Evolutionary conservation across 2,888 invertebrate genomes (phyloP).

Genomic region (Dicycla oo): DNA sequence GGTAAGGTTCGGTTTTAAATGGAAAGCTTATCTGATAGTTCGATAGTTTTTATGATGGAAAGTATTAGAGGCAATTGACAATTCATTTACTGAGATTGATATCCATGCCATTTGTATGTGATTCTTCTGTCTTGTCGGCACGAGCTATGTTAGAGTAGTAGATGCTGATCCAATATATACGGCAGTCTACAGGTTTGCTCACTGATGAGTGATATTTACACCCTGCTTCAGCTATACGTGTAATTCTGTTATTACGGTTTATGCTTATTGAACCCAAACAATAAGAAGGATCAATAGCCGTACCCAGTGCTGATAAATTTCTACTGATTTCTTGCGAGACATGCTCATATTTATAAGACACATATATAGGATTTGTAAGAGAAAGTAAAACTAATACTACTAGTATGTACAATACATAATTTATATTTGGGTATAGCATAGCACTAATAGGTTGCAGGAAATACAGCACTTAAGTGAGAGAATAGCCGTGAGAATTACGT

Average conservation of each 20-base stretch:
- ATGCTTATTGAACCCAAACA: background rate
- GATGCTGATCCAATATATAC: background rate
- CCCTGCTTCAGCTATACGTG: too few relatives aligned
- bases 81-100: conserved; percentile 38
- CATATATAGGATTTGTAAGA: background rate
- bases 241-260: background rate
- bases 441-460: too few relatives aligned
- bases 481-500: background rate
- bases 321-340: background rate
- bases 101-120: conserved; percentile 28
- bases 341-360: background rate
- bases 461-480: background rate
- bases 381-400: background rate
- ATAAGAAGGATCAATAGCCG: background rate
- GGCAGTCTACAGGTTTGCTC: background rate
- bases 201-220: too few relatives aligned
- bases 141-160: background rate
- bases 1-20: conserved; percentile 35
- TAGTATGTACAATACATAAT: background rate
- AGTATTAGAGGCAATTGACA: conserved; percentile 45
- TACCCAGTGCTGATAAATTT: background rate
- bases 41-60: conserved; percentile 55
- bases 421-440: background rate
- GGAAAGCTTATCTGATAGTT: conserved; percentile 10
- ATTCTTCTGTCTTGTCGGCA: conserved; percentile 4